Percentiles rank a stretch among this genome's conserved stretches.
These are phyloP conservation scores for Hippocampus guttulatus DNA, from an alignment of 2,113 vertebrate genomes.

Conservation along the genomic window DNA sequence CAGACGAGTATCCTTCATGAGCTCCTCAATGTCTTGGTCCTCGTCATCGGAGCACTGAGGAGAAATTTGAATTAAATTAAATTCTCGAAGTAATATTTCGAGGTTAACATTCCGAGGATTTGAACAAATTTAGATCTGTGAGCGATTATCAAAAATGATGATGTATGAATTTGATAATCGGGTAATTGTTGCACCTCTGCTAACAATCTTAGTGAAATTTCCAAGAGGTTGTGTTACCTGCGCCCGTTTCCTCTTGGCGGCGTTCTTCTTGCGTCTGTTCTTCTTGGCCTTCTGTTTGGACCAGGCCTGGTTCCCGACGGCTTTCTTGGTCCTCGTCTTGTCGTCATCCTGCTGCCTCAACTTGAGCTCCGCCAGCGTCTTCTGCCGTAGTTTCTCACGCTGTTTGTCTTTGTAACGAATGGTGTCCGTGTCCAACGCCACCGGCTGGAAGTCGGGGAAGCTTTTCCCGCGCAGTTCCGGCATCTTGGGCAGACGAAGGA, in stretches of 20 bases:
- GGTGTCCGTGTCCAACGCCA: constrained; percentile 77
- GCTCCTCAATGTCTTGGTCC: constrained; percentile 83
- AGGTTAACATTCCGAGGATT: too few species aligned
- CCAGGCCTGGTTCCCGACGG: constrained; percentile 83
- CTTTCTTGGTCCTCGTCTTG: constrained; percentile 48
- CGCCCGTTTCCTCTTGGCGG: constrained; percentile 77
- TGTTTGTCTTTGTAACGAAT: constrained; percentile 93
- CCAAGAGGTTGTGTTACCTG: constrained; percentile 68
- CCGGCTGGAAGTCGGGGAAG: constrained; percentile 77
- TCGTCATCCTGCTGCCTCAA: constrained; percentile 25
- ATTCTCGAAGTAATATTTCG: too few species aligned
- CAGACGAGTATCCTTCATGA: constrained; percentile 86
- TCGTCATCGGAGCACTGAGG: constrained; percentile 81
- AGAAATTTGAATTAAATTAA: neutral
- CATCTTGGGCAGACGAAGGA: constrained; percentile 92
- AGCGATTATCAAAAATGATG: too few species aligned
- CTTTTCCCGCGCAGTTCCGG: constrained; percentile 85
- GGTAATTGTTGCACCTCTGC: too few species aligned
- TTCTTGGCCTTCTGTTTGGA: constrained; percentile 90
- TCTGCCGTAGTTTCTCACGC: constrained; percentile 85
- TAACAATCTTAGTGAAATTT: too few species aligned
- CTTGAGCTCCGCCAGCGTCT: constrained; percentile 73
- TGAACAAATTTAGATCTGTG: too few species aligned
- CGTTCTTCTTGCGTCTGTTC: constrained; percentile 79
- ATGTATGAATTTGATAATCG: too few species aligned